Base-by-base conservation (phyloP, 2,113 vertebrate genomes). In the Patagioenas fasciata region DNA sequence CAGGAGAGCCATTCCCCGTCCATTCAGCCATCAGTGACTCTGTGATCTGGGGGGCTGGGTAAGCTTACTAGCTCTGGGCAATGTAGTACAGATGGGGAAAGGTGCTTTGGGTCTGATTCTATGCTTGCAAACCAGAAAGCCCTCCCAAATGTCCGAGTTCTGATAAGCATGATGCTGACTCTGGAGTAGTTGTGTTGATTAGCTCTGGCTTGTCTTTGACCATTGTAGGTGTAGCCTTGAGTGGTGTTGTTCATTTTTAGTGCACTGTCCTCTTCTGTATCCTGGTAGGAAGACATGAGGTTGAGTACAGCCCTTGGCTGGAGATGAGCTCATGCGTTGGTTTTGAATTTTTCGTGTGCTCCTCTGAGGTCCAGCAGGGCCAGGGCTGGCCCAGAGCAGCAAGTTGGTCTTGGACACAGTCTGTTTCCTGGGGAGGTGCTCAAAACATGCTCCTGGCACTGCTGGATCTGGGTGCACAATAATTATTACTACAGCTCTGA, bases 321-420 rank as follows among this genome's bases (percentile, higher is more conserved):
- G 54, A 80, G 25, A 16, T 38, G 47, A 31, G 26, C 17, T 87
- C 1, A 0, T 24, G 0, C 7, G 0, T 6, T 82, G 19, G 2
- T 38, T 17, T 48, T 25, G 4, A 9, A 10, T 47, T 72, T 90
- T 53, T 36, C 2, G 1, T 51, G 7, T 25, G 28, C 19, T 50
- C 11, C 0, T 1, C 56, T 79, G 9, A 23, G 57, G 15, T 61
- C 47, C 28, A 58, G 36, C 23, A 65, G 64, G 54, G 32, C 17
- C 23, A 14, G 21, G n/a, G 36, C 38, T 85, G 32, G 11, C 71
- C 50, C 32, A 69, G 29, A 90, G 17, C 42, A 13, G 10, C 36
- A 50, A 53, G 9, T 3, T 56, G 13, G 8, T 67, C 61, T 50
- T 72, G 38, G 20, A 67, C 13, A 19, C 21, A 31, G 4, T 12